phyloP scores from a whole-genome alignment of 2,888 invertebrate genomes.

The Synergus gifuensis region DNA sequence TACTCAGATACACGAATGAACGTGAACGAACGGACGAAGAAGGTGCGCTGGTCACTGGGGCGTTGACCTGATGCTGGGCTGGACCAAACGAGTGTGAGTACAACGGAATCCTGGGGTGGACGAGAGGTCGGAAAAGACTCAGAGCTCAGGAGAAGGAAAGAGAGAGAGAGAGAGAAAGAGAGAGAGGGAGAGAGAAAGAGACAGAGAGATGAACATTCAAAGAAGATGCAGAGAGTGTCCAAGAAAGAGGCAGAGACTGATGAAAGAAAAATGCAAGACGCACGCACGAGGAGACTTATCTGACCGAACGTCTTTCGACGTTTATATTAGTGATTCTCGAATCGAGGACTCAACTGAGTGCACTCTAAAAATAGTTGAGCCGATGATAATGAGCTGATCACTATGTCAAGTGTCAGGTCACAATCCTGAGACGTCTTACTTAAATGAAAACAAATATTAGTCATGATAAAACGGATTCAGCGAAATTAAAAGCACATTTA shows the following conservation, averaged over 20 bases:
- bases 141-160: slow-evolving; percentile 7
- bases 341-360: background rate
- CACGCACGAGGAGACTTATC: slow-evolving; percentile 20
- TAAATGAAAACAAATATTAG: background rate
- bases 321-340: slow-evolving; percentile 33
- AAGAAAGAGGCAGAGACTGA: background rate
- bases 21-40: slow-evolving; percentile 61
- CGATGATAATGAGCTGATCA: slow-evolving; percentile 24
- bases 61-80: slow-evolving; percentile 74
- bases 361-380: slow-evolving; percentile 11
- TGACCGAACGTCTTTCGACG: slow-evolving; percentile 30
- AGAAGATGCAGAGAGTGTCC: background rate
- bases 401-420: slow-evolving; percentile 28
- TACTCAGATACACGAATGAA: slow-evolving; percentile 28
- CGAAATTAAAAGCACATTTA: background rate
- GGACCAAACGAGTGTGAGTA: slow-evolving; percentile 70
- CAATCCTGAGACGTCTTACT: slow-evolving; percentile 11
- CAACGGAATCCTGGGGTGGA: slow-evolving; percentile 53
- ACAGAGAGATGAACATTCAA: background rate
- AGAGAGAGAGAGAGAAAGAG: background rate
- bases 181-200: background rate
- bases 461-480: background rate
- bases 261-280: slow-evolving; percentile 23
- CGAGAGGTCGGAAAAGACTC: slow-evolving; percentile 37
- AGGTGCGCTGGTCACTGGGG: slow-evolving; percentile 76